Conservation (phyloP, 2,113 vertebrate genomes). For the Delphinapterus leucas region DNA sequence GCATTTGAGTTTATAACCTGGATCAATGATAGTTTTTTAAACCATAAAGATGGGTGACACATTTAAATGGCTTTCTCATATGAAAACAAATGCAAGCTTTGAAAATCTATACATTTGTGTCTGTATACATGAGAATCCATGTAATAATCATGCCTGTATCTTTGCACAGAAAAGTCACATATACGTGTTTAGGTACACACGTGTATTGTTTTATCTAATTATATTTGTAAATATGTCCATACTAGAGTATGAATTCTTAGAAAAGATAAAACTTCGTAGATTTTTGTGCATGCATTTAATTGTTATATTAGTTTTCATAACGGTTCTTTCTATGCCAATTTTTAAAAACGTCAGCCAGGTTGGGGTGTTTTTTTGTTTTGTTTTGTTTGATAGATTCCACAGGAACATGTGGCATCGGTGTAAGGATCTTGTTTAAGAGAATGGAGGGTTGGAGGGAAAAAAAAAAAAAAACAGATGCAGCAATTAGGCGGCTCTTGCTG, state of each 20-base stretch:
- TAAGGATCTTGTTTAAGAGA: slow-evolving; percentile 91
- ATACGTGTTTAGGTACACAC: background rate
- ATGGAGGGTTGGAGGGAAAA: slow-evolving; percentile 78
- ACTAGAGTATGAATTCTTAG: slow-evolving; percentile 23
- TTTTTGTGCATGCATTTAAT: slow-evolving; percentile 50
- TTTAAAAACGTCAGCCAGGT: slow-evolving; percentile 84
- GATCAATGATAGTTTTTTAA: slow-evolving; percentile 67
- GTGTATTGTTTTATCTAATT: slow-evolving; percentile 50
- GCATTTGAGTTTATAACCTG: slow-evolving; percentile 62
- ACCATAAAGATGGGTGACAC: slow-evolving; percentile 56
- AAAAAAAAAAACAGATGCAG: slow-evolving; percentile 84
- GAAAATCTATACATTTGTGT: slow-evolving; percentile 34
- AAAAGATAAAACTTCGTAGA: slow-evolving; percentile 52
- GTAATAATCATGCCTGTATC: background rate
- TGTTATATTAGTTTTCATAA: slow-evolving; percentile 73
- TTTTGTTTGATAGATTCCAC: slow-evolving; percentile 87
- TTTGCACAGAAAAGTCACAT: slow-evolving; percentile 32
- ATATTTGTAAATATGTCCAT: slow-evolving; percentile 57
- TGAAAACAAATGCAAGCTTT: slow-evolving; percentile 50
- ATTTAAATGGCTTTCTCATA: slow-evolving; percentile 62
- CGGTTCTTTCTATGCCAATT: slow-evolving; percentile 82
- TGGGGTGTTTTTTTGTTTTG: slow-evolving; percentile 80
- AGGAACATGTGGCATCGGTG: slow-evolving; percentile 89
- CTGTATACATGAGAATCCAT: background rate
- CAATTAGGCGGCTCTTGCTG: slow-evolving; percentile 93